phyloP scores from a whole-genome alignment of 2,113 vertebrate species.

The Macquaria ambigua region DNA sequence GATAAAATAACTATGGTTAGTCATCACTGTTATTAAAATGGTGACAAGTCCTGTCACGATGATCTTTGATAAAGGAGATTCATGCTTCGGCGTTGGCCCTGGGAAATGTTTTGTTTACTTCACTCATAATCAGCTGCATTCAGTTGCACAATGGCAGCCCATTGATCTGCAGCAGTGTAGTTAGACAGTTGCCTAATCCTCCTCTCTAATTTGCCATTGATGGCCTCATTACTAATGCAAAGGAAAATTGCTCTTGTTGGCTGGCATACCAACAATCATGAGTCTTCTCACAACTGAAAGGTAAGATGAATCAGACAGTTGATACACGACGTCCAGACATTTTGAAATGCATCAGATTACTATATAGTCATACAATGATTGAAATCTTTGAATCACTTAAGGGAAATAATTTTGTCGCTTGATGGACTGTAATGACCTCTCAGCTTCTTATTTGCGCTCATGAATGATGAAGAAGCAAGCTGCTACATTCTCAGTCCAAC shows the following conservation, averaged over 20 bases:
- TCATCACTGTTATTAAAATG: neutral
- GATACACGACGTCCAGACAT: neutral
- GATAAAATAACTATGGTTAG: neutral
- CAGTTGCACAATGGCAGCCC: conserved; percentile 23
- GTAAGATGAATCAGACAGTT: conserved; percentile 5
- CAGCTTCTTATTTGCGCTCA: neutral
- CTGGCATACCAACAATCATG: conserved; percentile 22
- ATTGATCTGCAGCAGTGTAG: conserved; percentile 28
- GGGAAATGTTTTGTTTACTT: conserved; percentile 46
- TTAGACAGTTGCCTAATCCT: conserved; percentile 17
- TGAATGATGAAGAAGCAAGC: conserved; percentile 2
- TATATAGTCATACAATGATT: neutral
- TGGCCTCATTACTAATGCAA: conserved; percentile 50
- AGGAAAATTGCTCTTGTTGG: conserved; percentile 23
- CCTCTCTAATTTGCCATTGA: conserved; percentile 53
- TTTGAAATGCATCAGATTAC: conserved; percentile 3
- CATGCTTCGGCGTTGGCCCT: neutral
- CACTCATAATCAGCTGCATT: conserved; percentile 37
- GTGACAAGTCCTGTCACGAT: neutral
- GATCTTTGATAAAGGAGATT: conserved; percentile 1
- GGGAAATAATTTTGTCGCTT: neutral
- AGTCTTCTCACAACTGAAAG: conserved; percentile 2
- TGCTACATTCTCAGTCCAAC: neutral
- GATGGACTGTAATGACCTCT: neutral
- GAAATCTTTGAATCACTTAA: neutral